Evolutionary conservation across 2,888 invertebrate species (phyloP).

Genomic region (Ennomos erosarius): DNA sequence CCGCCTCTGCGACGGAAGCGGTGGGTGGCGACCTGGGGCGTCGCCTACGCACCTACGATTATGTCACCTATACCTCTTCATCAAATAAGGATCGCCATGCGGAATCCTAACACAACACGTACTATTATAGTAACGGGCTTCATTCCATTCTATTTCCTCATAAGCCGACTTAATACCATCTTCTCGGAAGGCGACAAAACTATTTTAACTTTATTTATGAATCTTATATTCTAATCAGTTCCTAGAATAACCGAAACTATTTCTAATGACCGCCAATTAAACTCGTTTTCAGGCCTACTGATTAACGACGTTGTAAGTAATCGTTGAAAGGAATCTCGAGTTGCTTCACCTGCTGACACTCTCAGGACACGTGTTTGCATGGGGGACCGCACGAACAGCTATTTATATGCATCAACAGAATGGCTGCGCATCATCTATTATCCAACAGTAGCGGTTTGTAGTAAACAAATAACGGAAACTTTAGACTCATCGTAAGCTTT

Average conservation of each 20-base stretch:
- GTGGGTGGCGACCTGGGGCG: constrained; percentile 73
- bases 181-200: constrained; percentile 38
- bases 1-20: constrained; percentile 79
- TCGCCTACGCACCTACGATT: constrained; percentile 72
- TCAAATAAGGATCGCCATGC: constrained; percentile 73
- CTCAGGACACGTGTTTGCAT: constrained; percentile 60
- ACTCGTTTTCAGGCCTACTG: constrained; percentile 45
- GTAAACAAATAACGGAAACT: constrained; percentile 58
- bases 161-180: constrained; percentile 39
- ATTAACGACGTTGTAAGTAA: constrained; percentile 55
- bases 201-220: constrained; percentile 41
- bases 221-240: constrained; percentile 40
- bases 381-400: constrained; percentile 52
- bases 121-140: constrained; percentile 46
- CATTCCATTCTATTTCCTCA: constrained; percentile 42
- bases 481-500: constrained; percentile 26
- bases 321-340: constrained; percentile 53
- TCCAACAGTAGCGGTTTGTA: constrained; percentile 65
- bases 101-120: constrained; percentile 47
- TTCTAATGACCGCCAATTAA: constrained; percentile 49
- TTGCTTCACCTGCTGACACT: constrained; percentile 57
- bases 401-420: constrained; percentile 65
- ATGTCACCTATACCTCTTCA: constrained; percentile 75
- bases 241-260: constrained; percentile 47
- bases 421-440: constrained; percentile 66